These are phyloP conservation scores for Eutrigla gurnardus DNA, from an alignment of 2,797 vertebrate genomes.

Conservation along the genomic window DNA sequence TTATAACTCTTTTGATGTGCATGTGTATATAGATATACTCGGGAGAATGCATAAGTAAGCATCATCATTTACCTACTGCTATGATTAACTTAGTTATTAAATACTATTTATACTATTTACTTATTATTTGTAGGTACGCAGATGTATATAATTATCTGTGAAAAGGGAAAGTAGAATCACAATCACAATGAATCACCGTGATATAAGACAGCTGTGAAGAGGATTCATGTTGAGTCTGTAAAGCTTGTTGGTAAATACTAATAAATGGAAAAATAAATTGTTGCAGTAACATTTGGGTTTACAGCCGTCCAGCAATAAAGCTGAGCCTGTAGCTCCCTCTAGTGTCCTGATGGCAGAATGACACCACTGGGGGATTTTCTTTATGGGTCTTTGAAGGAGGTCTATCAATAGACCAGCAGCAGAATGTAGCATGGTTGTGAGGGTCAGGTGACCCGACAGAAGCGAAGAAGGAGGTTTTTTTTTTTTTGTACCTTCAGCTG, in stretches of 20 bases:
- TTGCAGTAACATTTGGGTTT: neutral
- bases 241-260: neutral
- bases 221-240: neutral
- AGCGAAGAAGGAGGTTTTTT: neutral
- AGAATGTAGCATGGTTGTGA: too few relatives aligned
- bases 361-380: conserved; percentile 6
- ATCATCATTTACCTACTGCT: too few relatives aligned
- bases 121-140: too few relatives aligned
- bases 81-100: too few relatives aligned
- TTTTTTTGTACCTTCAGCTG: conserved; percentile 91
- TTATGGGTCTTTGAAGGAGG: neutral
- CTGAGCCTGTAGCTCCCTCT: conserved; percentile 51
- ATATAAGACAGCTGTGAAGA: too few relatives aligned
- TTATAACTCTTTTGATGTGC: too few relatives aligned
- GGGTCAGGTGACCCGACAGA: conserved; percentile 1
- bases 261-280: neutral
- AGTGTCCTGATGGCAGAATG: conserved; percentile 20
- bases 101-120: too few relatives aligned
- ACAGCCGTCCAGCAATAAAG: neutral
- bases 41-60: too few relatives aligned
- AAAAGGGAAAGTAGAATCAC: too few relatives aligned
- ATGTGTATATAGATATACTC: too few relatives aligned
- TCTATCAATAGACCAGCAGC: neutral
- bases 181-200: too few relatives aligned
- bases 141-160: too few relatives aligned